Percentiles rank a stretch among this genome's conserved stretches.
Conservation (phyloP, 1,140 invertebrate genomes). For the Aleiodes sp. region DNA sequence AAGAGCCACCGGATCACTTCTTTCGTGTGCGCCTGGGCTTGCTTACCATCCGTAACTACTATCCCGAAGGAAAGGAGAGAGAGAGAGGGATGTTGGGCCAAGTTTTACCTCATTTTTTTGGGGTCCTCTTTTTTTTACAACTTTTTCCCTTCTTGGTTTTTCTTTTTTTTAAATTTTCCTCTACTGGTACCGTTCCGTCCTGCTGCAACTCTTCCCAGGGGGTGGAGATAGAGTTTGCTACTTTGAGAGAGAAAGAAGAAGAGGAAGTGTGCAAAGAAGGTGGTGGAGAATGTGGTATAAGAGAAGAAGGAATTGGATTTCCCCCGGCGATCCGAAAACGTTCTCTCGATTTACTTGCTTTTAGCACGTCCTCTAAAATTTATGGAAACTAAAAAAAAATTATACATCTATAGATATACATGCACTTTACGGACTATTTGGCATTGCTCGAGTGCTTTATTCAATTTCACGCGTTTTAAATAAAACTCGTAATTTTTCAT, state of each 20-base stretch:
- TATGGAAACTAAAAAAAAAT: constrained; percentile 3
- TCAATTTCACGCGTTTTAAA: neutral
- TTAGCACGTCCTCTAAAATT: constrained; percentile 28
- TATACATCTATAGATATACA: neutral
- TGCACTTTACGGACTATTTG: neutral
- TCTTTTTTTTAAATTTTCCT: neutral
- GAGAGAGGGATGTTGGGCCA: neutral
- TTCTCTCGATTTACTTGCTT: constrained; percentile 31
- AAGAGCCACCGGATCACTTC: constrained; percentile 38
- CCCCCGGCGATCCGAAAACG: constrained; percentile 24
- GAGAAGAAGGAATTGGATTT: constrained; percentile 29
- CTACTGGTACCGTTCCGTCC: neutral
- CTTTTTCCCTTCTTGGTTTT: constrained; percentile 1
- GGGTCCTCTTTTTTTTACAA: neutral
- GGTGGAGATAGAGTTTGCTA: neutral
- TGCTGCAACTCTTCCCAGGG: constrained; percentile 7
- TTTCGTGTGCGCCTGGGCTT: neutral
- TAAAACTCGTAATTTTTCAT: neutral
- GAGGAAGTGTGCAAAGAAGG: constrained; percentile 1
- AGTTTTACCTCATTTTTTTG: neutral
- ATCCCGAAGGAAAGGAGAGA: neutral
- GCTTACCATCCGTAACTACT: constrained; percentile 22
- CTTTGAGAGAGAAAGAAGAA: neutral
- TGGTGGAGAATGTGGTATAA: constrained; percentile 14
- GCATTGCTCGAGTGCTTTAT: neutral